Base-by-base conservation (phyloP, 1,140 invertebrate species). In the Melipona quadrifasciata region DNA sequence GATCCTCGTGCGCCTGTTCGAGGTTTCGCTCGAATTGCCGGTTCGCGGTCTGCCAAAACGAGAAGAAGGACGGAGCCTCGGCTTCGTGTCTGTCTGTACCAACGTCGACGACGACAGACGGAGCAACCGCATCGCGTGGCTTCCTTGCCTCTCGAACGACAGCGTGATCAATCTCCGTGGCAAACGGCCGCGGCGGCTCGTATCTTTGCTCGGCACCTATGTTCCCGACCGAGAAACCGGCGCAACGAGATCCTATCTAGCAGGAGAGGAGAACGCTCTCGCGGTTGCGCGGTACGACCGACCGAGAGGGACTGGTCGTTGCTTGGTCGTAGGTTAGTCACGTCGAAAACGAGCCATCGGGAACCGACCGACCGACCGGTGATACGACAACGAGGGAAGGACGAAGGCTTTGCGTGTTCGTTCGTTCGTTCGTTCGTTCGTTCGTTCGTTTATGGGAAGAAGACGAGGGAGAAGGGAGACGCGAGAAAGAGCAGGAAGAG, bases 201-300 rank as follows among this genome's bases (percentile, higher is more conserved):
- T 81, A 86, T 91, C 87, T 81, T 86, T 84, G 86, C 82, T 80
- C 78, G 81, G 75, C 84, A 90, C 82, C 83, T 87, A 88, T 85
- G 78, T 83, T 89, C 67, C 83, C 51, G 80, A 65, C 55, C 75
- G 82, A 77, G 83, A 70, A 85, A 86, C 70, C 75, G 67, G 67
- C 82, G 82, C 86, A 51, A 73, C 57, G 65, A 86, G 91, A 92
- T 92, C 27, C 81, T 90, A 92, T 92, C 91, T 84, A 31, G 53
- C 39, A 86, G 64, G 80, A 55, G 76, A 86, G 24, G 64, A 65
- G 64, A 57, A 19, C 16, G 16, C 55, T 16, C 70, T 84, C 84
- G 87, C 89, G 78, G 73, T 84, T 87, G 47, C 64, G 65, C 39
- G 76, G 75, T 85, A 75, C 57, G 79, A 82, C 58, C 84, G 88